Percentiles rank a stretch among this genome's conserved stretches.
Conservation (phyloP, 2,797 vertebrate species). For the Danio tinwini region DNA sequence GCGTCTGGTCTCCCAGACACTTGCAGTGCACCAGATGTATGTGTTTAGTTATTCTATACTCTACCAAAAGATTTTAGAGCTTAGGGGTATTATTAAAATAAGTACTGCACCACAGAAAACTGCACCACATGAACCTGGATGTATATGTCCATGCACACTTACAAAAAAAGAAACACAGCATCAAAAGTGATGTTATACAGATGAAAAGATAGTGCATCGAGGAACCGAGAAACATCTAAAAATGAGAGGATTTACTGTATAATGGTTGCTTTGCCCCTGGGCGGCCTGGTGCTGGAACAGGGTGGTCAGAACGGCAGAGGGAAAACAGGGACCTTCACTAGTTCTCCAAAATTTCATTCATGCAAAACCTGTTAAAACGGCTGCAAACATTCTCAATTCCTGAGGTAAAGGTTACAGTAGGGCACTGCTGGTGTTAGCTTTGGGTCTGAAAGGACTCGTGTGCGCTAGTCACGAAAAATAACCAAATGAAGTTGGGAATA, state of each 20-base stretch:
- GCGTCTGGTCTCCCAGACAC: conserved; percentile 45
- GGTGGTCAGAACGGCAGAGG: conserved; percentile 55
- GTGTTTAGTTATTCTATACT: conserved; percentile 41
- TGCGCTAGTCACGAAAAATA: conserved; percentile 19
- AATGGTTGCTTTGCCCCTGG: conserved; percentile 44
- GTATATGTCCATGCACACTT: conserved; percentile 19
- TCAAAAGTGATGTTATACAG: conserved; percentile 30
- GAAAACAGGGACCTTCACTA: conserved; percentile 50
- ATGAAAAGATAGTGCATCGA: conserved; percentile 45
- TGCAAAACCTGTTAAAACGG: conserved; percentile 55
- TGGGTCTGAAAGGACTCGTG: conserved; percentile 22
- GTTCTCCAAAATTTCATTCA: conserved; percentile 54
- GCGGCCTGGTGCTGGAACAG: conserved; percentile 51
- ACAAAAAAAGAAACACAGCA: conserved; percentile 16
- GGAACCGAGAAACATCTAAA: too few relatives aligned
- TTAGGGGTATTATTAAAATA: conserved; percentile 52
- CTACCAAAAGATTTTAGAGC: conserved; percentile 29
- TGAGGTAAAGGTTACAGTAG: conserved; percentile 37
- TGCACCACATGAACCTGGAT: conserved; percentile 23
- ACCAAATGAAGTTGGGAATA: conserved; percentile 22
- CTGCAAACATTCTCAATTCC: conserved; percentile 40
- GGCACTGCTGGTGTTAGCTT: conserved; percentile 13
- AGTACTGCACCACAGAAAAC: conserved; percentile 47
- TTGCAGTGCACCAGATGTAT: conserved; percentile 37
- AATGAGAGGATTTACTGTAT: conserved; percentile 35